Conservation (phyloP, 1,140 invertebrate genomes). For the Mactra quadrangularis region DNA sequence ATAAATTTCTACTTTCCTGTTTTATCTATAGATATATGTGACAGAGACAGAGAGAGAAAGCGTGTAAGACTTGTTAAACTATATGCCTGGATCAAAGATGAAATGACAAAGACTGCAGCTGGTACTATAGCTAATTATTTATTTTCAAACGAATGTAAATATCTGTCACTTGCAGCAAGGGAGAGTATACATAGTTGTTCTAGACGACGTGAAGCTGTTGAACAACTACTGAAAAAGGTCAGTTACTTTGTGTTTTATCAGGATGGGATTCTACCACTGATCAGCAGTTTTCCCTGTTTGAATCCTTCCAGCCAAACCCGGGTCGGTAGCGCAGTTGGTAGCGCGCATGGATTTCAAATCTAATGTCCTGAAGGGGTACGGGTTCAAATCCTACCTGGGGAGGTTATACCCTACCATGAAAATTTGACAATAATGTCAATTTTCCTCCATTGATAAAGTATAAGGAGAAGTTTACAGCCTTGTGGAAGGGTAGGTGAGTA, state of each 20-base stretch:
- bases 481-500: no score
- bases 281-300: neutral
- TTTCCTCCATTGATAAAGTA: no score
- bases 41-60: neutral
- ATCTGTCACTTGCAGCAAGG: constrained; percentile 2
- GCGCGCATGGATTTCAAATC: no score
- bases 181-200: constrained; percentile 46
- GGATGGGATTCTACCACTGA: neutral
- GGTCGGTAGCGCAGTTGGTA: no score
- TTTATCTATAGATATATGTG: no score
- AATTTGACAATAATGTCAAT: no score
- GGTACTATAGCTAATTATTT: constrained; percentile 36
- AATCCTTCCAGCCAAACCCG: neutral
- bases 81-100: constrained; percentile 55
- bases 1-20: no score
- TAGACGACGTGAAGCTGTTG: constrained; percentile 41
- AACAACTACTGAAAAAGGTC: constrained; percentile 52
- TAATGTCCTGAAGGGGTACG: no score
- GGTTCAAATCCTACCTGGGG: no score
- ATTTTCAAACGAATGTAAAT: constrained; percentile 34
- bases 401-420: no score
- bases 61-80: constrained; percentile 35
- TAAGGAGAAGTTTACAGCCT: no score
- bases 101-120: constrained; percentile 39
- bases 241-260: no score